Evolutionary conservation across 1,140 invertebrate species (phyloP), one percentile per base, ranked within the genome.

Genomic region (Sycophila sp.): DNA sequence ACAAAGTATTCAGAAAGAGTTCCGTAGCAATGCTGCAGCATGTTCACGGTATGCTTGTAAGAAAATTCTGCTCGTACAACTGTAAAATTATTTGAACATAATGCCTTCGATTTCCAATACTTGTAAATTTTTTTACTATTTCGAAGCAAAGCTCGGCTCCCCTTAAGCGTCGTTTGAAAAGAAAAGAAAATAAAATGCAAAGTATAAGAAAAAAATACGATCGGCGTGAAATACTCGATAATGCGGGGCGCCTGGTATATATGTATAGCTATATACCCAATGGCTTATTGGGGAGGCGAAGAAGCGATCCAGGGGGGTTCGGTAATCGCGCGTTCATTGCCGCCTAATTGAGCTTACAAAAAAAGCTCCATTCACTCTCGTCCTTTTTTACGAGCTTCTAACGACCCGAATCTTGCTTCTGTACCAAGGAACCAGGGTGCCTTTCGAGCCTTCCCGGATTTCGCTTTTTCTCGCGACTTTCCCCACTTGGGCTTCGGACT

Each of bases 341-440:
- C 34, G 38, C 24, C 53, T 73, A 76, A 76, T 76, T 71, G 63
- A 74, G 42, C 38, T 64, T 66, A 70, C 72, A 76, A 73, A 65
- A 75, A 62, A 38, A 42, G 13, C 42, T 30, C 51, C 51, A 24
- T 30, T 8, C 51, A n/a, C n/a, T 15, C 28, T 59, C 55, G 8
- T 69, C 34, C 30, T 36, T 49, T 75, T 70, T 69, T 62, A 76
- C 62, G 59, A 68, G 56, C n/a, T 60, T 22, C 70, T 55, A 55
- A 55, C 13, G 51, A 34, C 15, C 51, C 13, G 51, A 55, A 55
- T 55, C 34, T 55, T 22, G 40, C 32, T 40, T 13, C 36, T 40
- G 49, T 49, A 28, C 17, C n/a, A n/a, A n/a, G n/a, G n/a, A n/a
- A n/a, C n/a, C n/a, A n/a, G n/a, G n/a, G n/a, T 36, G 28, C 40